Percentiles rank a stretch among this genome's conserved stretches.
These are phyloP conservation scores for Tamias sibiricus DNA, from an alignment of 2,113 vertebrate genomes.

Conservation along the genomic window DNA sequence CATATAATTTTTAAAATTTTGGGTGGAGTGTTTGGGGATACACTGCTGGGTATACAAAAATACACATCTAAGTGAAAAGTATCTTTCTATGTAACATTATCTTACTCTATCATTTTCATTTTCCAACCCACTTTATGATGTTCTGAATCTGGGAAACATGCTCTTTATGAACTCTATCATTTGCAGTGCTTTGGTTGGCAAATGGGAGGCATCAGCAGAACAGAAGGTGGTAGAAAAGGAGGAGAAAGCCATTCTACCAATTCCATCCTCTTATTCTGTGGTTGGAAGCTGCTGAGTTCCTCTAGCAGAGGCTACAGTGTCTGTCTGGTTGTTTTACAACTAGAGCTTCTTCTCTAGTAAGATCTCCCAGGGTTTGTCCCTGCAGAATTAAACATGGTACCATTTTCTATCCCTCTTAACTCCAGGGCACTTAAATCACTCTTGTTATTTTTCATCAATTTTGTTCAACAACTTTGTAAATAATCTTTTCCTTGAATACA, in stretches of 20 bases:
- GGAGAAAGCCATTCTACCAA: not conserved
- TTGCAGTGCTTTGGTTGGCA: not conserved
- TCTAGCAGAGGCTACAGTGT: not conserved
- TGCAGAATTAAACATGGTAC: not conserved
- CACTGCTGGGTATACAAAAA: not conserved
- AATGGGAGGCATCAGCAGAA: not conserved
- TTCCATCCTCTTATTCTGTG: not conserved
- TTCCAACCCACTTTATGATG: not conserved
- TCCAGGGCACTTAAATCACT: not conserved
- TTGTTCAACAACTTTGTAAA: not conserved
- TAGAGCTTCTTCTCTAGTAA: not conserved
- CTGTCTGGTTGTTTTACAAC: not conserved
- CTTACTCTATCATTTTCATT: not conserved
- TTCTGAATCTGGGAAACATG: not conserved
- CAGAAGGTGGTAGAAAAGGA: not conserved
- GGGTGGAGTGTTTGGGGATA: not conserved
- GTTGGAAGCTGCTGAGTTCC: not conserved
- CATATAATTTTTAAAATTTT: not conserved
- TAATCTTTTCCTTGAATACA: not conserved
- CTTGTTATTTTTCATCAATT: not conserved
- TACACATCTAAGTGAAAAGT: not conserved
- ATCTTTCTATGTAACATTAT: not conserved
- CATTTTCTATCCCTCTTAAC: not conserved
- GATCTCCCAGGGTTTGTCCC: not conserved
- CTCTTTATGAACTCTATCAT: not conserved